phyloP scores from a whole-genome alignment of 37 sponge, comb jelly and placozoan genomes.

The Sycon ciliatum region DNA sequence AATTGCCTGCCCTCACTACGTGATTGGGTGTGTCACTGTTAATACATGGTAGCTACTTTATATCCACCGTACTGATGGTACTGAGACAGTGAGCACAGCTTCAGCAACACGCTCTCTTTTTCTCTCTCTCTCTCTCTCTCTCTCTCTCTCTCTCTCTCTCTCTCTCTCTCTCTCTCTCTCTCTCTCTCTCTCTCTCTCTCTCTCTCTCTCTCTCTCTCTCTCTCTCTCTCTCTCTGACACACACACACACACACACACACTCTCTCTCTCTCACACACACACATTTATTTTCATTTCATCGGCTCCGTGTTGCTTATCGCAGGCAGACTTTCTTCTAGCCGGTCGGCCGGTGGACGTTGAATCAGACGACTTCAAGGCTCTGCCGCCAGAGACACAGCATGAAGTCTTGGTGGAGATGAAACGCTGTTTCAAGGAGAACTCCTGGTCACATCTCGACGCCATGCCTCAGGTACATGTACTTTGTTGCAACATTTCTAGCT shows the following conservation, averaged over 20 bases:
- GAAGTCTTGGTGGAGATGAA: slow-evolving; percentile 73
- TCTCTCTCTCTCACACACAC: too few species aligned
- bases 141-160: not conserved
- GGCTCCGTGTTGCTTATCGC: too few species aligned
- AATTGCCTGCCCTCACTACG: too few species aligned
- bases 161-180: not conserved
- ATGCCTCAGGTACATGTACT: slow-evolving; percentile 23
- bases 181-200: not conserved
- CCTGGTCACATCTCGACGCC: not conserved
- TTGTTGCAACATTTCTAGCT: not conserved
- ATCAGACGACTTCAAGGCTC: slow-evolving; percentile 42
- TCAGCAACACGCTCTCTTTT: not conserved
- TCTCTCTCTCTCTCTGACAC: not conserved
- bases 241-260: not conserved
- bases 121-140: not conserved
- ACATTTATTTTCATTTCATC: too few species aligned
- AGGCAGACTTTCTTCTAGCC: too few species aligned
- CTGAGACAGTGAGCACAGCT: too few species aligned
- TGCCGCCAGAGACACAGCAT: slow-evolving; percentile 86
- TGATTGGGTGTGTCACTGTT: too few species aligned
- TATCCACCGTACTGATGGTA: too few species aligned
- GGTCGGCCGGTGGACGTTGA: slow-evolving; percentile 55
- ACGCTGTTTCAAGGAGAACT: slow-evolving; percentile 37
- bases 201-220: not conserved
- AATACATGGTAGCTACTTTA: too few species aligned